phyloP scores from a whole-genome alignment of 2,888 invertebrate genomes.

The Digitonthophagus gazella region DNA sequence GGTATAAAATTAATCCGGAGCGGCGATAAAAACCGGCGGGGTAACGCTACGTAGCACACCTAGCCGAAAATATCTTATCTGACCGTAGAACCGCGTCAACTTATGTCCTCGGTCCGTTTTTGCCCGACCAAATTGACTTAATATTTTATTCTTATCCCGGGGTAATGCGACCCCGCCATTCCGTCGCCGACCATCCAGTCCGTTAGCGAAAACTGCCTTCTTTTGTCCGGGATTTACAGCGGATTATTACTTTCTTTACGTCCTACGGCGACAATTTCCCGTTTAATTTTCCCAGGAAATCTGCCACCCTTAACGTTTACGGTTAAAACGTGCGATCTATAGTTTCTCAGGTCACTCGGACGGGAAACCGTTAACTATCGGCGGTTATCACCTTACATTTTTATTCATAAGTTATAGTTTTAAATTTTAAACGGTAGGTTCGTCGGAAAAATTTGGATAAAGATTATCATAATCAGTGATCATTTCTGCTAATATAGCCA shows the following conservation, averaged over 20 bases:
- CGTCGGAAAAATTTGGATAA: too few relatives aligned
- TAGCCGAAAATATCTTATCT: constrained; percentile 16
- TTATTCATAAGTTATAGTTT: too few relatives aligned
- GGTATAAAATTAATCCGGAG: constrained; percentile 30
- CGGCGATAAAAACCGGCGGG: constrained; percentile 28
- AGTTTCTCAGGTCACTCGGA: too few relatives aligned
- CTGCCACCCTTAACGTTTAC: not conserved
- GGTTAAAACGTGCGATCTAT: not conserved
- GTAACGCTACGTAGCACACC: constrained; percentile 11
- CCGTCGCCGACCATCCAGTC: not conserved
- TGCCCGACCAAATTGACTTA: constrained; percentile 22
- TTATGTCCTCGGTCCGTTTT: constrained; percentile 2
- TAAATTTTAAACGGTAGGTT: too few relatives aligned
- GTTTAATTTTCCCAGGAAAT: constrained; percentile 5
- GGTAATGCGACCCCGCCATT: constrained; percentile 2
- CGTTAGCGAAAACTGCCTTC: not conserved
- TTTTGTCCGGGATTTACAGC: constrained; percentile 15
- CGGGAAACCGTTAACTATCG: too few relatives aligned
- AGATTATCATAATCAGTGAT: too few relatives aligned
- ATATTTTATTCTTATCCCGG: constrained; percentile 28
- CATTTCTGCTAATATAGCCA: too few relatives aligned
- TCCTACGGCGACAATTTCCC: not conserved
- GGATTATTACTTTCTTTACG: constrained; percentile 20
- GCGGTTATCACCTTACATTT: too few relatives aligned
- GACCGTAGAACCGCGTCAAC: constrained; percentile 6